Percentiles rank a stretch among this genome's conserved stretches.
phyloP scores from a whole-genome alignment of 23 tunicate genomes.

The Aplidium turbinatum region DNA sequence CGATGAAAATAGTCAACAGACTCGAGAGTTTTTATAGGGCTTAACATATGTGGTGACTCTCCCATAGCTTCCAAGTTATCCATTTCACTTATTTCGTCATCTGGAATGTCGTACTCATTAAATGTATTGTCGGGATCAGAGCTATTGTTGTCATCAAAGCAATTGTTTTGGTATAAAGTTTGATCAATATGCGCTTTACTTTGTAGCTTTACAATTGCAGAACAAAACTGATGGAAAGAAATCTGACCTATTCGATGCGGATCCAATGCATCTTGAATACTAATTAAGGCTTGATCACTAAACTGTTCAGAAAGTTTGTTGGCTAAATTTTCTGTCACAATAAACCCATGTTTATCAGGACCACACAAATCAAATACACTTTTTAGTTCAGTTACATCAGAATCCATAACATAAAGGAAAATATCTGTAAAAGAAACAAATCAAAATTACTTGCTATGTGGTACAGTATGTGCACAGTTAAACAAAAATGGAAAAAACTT shows the following conservation, averaged over 20 bases:
- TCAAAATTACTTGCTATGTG: no score
- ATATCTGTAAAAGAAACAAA: no score
- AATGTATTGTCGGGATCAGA: slow-evolving; percentile 95
- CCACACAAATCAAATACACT: slow-evolving; percentile 78
- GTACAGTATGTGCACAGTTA: no score
- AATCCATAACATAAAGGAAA: no score
- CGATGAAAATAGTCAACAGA: slow-evolving; percentile 30
- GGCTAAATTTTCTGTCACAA: slow-evolving; percentile 63
- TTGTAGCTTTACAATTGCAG: slow-evolving; percentile 46
- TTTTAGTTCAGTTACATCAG: slow-evolving; percentile 37
- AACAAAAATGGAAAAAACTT: no score
- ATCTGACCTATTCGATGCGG: slow-evolving; percentile 60
- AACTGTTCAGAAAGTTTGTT: slow-evolving; percentile 73
- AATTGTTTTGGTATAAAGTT: not conserved
- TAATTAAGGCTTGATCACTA: slow-evolving; percentile 40
- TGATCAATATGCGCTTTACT: not conserved
- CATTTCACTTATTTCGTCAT: slow-evolving; percentile 76
- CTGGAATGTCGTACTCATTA: slow-evolving; percentile 91
- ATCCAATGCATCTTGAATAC: slow-evolving; percentile 65
- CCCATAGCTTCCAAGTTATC: slow-evolving; percentile 70
- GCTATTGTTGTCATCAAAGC: slow-evolving; percentile 60
- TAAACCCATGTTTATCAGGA: slow-evolving; percentile 82
- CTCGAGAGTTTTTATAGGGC: slow-evolving; percentile 46
- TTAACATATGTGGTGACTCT: slow-evolving; percentile 61
- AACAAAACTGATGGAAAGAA: slow-evolving; percentile 65